Evolutionary conservation across 2,797 vertebrate genomes (phyloP).

Genomic region (Scarus forsteni): DNA sequence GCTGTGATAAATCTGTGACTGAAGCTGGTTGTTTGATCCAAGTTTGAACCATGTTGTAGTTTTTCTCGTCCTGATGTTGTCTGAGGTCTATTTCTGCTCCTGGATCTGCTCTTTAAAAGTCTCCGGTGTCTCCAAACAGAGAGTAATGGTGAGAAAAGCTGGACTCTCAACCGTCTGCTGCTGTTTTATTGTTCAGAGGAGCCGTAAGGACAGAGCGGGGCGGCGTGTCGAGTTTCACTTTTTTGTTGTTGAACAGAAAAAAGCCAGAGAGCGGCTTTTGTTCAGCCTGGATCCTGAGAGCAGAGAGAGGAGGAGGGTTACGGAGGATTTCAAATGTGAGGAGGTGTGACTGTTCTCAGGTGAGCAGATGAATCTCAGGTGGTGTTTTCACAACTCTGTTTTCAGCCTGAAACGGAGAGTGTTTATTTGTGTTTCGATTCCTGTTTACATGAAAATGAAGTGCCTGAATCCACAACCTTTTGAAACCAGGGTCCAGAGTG

Average conservation of each 20-base stretch:
- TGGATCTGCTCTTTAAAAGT: neutral
- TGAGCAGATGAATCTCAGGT: too few relatives aligned
- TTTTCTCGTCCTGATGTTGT: neutral
- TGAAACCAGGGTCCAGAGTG: too few relatives aligned
- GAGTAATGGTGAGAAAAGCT: constrained; percentile 21
- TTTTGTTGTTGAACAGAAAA: constrained; percentile 70
- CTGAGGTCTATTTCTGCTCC: neutral
- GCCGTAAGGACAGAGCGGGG: constrained; percentile 41
- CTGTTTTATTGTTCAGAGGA: constrained; percentile 42
- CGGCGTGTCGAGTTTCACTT: constrained; percentile 69
- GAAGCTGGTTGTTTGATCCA: too few relatives aligned
- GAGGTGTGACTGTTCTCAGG: too few relatives aligned
- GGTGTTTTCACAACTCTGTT: too few relatives aligned
- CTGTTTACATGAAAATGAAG: too few relatives aligned
- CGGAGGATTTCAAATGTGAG: too few relatives aligned
- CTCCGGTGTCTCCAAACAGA: constrained; percentile 29
- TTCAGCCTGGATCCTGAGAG: constrained; percentile 54
- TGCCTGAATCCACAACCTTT: too few relatives aligned
- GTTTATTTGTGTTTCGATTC: too few relatives aligned
- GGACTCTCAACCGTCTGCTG: constrained; percentile 14
- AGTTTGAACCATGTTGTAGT: too few relatives aligned
- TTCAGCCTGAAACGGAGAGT: too few relatives aligned
- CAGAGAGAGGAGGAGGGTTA: neutral
- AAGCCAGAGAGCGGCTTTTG: constrained; percentile 75
- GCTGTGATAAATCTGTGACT: too few relatives aligned